Evolutionary conservation across 2,888 invertebrate species (phyloP), one percentile per base, ranked within the genome.

Genomic region (Mesopsocus fuscifrons): DNA sequence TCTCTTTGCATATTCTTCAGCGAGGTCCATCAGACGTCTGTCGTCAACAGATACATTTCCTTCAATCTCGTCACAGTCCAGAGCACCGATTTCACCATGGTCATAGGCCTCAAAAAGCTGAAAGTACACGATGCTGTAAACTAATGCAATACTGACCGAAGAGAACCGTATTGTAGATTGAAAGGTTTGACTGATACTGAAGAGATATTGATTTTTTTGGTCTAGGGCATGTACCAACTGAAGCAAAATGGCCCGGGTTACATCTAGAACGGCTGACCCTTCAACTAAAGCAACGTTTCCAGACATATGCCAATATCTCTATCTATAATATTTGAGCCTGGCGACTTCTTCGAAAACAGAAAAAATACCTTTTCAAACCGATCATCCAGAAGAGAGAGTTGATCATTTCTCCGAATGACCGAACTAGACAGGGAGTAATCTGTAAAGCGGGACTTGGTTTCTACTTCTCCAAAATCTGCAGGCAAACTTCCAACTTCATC

Each of bases 391-490:
- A 87, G 58, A 0, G 77, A 68, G 0, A 94, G 66, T 6, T 87
- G 82, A 42, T 87, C 73, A 60, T 87, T 91, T 43, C 94, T 70
- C 13, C 72, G 65, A 18, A 94, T 82, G 2, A 91, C 82, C 50
- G 89, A 91, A 21, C 91, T 91, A 0, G 82, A 79, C 79, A 94
- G 81, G 0, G 92, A 92, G 61, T 92, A 94, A 52, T 84, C 80
- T 0, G 94, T 91, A 61, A 92, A 92, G 6, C 81, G 68, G 0
- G 91, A 84, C 57, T 78, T 84, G 0, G 81, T 81, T 58, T 91
- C 88, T 51, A 81, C 80, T 34, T 74, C 71, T 44, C 53, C 57
- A 49, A 68, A 67, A 41, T 43, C 44, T 40, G 22, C 44, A 17
- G 31, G 44, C 18, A 44, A 45, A 45, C 63, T 63, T 1, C 53